Evolutionary conservation across 2,888 invertebrate species (phyloP).

Genomic region (Nemurella pictetii): DNA sequence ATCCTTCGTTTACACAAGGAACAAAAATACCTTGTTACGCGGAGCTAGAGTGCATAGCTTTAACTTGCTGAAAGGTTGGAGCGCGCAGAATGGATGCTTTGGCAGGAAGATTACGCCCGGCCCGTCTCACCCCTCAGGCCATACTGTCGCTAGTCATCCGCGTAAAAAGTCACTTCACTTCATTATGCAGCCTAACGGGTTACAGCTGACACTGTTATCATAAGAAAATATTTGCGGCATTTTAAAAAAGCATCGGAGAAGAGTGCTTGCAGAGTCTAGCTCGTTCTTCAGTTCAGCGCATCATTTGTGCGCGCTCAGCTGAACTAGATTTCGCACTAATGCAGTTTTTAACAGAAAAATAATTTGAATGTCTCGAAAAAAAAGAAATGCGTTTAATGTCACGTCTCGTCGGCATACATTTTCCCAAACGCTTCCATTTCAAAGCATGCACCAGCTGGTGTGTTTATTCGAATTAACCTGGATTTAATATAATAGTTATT

Average conservation of each 20-base stretch:
- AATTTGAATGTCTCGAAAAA: neutral
- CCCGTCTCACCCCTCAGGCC: neutral
- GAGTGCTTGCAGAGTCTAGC: neutral
- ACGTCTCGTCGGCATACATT: neutral
- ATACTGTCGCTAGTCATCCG: neutral
- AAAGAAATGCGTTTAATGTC: neutral
- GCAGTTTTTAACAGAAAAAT: neutral
- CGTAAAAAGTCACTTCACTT: conserved; percentile 25
- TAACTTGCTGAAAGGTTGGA: neutral
- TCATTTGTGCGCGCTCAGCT: neutral
- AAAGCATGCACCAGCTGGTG: neutral
- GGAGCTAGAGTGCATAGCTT: conserved; percentile 9
- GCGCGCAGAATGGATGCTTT: neutral
- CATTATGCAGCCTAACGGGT: conserved; percentile 19
- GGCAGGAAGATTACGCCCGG: conserved; percentile 1
- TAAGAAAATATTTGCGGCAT: conserved; percentile 20
- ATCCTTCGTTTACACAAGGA: neutral
- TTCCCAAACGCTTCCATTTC: neutral
- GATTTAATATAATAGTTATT: neutral
- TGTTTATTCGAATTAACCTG: neutral
- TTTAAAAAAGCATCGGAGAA: neutral
- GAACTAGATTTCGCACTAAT: neutral
- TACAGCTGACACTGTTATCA: conserved; percentile 16
- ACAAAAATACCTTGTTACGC: conserved; percentile 9
- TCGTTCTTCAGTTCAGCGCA: neutral